Conservation (phyloP, 2,888 invertebrate genomes). For the Acrocera orbiculus region DNA sequence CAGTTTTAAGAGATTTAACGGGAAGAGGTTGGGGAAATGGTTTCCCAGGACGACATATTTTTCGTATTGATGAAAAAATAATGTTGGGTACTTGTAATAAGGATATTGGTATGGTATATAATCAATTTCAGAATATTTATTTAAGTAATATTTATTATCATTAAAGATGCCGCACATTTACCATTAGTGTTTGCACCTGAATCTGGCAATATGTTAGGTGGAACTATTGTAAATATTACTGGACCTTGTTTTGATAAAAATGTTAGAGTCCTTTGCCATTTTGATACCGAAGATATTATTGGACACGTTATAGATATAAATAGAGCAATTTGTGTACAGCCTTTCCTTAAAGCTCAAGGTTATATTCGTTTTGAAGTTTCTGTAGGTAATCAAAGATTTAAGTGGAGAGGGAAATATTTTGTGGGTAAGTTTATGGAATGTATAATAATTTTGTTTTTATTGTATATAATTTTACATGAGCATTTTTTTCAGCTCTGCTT, state of each 20-base stretch:
- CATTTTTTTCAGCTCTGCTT: no score
- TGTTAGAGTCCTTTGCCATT: slow-evolving; percentile 65
- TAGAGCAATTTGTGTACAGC: slow-evolving; percentile 78
- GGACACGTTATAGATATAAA: slow-evolving; percentile 64
- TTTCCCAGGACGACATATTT: slow-evolving; percentile 80
- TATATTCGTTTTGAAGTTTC: slow-evolving; percentile 75
- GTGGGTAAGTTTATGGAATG: slow-evolving; percentile 54
- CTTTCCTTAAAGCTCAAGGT: slow-evolving; percentile 70
- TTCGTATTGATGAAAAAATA: slow-evolving; percentile 88
- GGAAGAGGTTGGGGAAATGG: slow-evolving; percentile 75
- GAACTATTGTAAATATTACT: slow-evolving; percentile 88
- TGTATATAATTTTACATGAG: no score
- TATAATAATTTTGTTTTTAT: neutral
- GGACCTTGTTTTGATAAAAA: slow-evolving; percentile 77
- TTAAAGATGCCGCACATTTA: slow-evolving; percentile 57
- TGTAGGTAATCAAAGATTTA: slow-evolving; percentile 62
- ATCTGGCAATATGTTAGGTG: slow-evolving; percentile 94
- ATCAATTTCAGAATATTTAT: neutral
- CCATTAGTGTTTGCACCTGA: slow-evolving; percentile 82
- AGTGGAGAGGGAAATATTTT: slow-evolving; percentile 81
- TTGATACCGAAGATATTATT: slow-evolving; percentile 61
- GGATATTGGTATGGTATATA: slow-evolving; percentile 48
- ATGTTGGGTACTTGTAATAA: slow-evolving; percentile 85
- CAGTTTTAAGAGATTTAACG: slow-evolving; percentile 66
- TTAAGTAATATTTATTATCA: neutral